Percentiles rank a stretch among this genome's conserved stretches.
These are phyloP conservation scores for Hemiscyllium ocellatum DNA, from an alignment of 2,113 vertebrate species.

Conservation along the genomic window DNA sequence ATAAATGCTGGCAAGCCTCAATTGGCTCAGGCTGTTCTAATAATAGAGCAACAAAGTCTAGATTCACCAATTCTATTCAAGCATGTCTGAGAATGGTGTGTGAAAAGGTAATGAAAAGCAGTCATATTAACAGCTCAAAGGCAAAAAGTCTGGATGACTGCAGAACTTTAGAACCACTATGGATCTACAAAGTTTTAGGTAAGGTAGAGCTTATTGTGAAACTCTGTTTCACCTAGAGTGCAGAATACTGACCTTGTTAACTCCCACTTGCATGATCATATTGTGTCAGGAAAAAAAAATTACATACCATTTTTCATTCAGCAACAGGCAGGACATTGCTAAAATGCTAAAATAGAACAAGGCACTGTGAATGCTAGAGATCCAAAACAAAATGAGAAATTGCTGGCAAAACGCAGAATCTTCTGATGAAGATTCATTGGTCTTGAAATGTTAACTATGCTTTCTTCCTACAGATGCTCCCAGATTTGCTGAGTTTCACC, in stretches of 20 bases:
- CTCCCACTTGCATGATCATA: not conserved
- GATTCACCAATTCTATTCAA: not conserved
- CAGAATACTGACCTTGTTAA: not conserved
- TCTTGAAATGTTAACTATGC: no score
- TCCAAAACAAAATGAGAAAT: not conserved
- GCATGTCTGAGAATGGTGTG: not conserved
- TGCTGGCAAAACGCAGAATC: no score
- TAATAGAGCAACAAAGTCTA: not conserved
- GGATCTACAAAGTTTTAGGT: not conserved
- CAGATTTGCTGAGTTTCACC: no score
- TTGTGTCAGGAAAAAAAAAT: not conserved
- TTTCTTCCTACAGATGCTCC: no score
- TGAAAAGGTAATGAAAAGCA: not conserved
- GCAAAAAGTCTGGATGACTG: not conserved
- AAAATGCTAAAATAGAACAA: not conserved
- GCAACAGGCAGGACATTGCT: not conserved
- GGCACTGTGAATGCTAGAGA: not conserved
- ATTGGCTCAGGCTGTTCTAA: not conserved
- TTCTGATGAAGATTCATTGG: no score
- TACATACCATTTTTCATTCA: not conserved
- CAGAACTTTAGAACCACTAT: not conserved
- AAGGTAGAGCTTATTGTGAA: not conserved
- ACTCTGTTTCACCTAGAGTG: not conserved
- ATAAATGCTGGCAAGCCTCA: not conserved
- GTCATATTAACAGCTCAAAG: not conserved